A percentile compares a stretch with the other conserved stretches of the same genome.
Evolutionary conservation across 2,797 vertebrate species (phyloP).

Genomic region (Dendrocincla tyrannina): DNA sequence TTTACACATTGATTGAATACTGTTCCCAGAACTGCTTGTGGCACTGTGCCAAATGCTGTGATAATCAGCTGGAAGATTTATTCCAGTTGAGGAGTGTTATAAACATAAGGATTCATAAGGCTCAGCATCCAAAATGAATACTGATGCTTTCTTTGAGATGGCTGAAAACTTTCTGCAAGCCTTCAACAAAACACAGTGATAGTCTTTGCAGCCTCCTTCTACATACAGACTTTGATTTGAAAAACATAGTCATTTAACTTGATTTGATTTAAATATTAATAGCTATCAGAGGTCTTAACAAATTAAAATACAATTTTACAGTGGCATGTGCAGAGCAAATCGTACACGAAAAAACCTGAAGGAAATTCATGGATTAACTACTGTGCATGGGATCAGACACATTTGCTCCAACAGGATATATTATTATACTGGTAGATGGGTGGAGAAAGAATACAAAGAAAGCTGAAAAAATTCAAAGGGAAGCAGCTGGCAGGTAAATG

Average conservation of each 20-base stretch:
- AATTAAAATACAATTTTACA: slow-evolving; percentile 68
- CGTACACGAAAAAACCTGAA: slow-evolving; percentile 8
- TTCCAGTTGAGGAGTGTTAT: slow-evolving; percentile 81
- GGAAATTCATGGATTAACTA: slow-evolving; percentile 61
- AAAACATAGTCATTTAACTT: slow-evolving; percentile 50
- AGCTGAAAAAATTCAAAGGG: slow-evolving; percentile 56
- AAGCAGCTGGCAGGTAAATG: slow-evolving; percentile 61
- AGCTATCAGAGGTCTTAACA: slow-evolving; percentile 52
- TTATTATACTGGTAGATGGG: slow-evolving; percentile 57
- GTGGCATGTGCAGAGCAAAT: slow-evolving; percentile 38
- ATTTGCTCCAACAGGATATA: slow-evolving; percentile 58
- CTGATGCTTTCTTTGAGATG: slow-evolving; percentile 63
- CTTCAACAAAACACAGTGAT: not conserved
- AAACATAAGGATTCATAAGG: slow-evolving; percentile 81
- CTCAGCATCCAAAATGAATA: slow-evolving; percentile 63
- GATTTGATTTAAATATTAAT: slow-evolving; percentile 69
- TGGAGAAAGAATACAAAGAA: slow-evolving; percentile 63
- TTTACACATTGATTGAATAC: slow-evolving; percentile 77
- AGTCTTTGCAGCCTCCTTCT: slow-evolving; percentile 11
- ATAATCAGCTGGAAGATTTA: slow-evolving; percentile 86
- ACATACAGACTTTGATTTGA: slow-evolving; percentile 50
- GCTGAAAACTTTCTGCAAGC: slow-evolving; percentile 64
- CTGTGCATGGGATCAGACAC: slow-evolving; percentile 37
- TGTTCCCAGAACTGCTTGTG: slow-evolving; percentile 77
- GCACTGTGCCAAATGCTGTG: slow-evolving; percentile 78